phyloP scores from a whole-genome alignment of 1,140 invertebrate species.

The Glossosoma conforme region DNA sequence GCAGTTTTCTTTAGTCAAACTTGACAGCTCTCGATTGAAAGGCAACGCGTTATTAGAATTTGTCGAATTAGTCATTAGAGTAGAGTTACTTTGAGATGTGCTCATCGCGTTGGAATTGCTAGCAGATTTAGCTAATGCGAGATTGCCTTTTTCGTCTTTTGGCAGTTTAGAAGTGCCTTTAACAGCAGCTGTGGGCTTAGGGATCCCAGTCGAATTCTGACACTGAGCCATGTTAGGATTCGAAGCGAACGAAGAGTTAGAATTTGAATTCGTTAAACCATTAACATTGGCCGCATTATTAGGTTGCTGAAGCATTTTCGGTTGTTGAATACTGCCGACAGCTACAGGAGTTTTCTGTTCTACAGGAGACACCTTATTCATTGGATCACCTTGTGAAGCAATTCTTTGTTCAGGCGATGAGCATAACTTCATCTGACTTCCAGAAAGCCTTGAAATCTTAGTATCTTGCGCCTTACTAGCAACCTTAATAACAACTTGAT shows the following conservation, averaged over 20 bases:
- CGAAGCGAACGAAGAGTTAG: slow-evolving; percentile 21
- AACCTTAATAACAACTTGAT: too few species aligned
- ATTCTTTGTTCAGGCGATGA: slow-evolving; percentile 35
- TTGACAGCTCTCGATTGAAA: slow-evolving; percentile 48
- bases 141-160: slow-evolving; percentile 41
- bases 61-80: slow-evolving; percentile 45
- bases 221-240: slow-evolving; percentile 35
- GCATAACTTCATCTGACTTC: slow-evolving; percentile 44
- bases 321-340: slow-evolving; percentile 32
- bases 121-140: slow-evolving; percentile 17
- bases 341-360: slow-evolving; percentile 34
- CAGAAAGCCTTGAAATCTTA: slow-evolving; percentile 46
- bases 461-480: slow-evolving; percentile 35
- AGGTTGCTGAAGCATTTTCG: too few species aligned
- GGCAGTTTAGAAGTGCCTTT: slow-evolving; percentile 76
- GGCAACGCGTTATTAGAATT: slow-evolving; percentile 45
- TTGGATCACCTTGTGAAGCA: slow-evolving; percentile 31
- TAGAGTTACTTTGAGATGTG: slow-evolving; percentile 53
- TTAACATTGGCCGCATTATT: slow-evolving; percentile 12
- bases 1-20: slow-evolving; percentile 44
- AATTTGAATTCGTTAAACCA: slow-evolving; percentile 25
- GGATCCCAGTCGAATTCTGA: slow-evolving; percentile 62
- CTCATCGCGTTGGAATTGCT: slow-evolving; percentile 45
- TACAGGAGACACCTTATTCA: slow-evolving; percentile 31
- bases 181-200: slow-evolving; percentile 84